Percentiles rank a stretch among this genome's conserved stretches.
phyloP scores from a whole-genome alignment of 2,797 vertebrate species.

The Dallia pectoralis region DNA sequence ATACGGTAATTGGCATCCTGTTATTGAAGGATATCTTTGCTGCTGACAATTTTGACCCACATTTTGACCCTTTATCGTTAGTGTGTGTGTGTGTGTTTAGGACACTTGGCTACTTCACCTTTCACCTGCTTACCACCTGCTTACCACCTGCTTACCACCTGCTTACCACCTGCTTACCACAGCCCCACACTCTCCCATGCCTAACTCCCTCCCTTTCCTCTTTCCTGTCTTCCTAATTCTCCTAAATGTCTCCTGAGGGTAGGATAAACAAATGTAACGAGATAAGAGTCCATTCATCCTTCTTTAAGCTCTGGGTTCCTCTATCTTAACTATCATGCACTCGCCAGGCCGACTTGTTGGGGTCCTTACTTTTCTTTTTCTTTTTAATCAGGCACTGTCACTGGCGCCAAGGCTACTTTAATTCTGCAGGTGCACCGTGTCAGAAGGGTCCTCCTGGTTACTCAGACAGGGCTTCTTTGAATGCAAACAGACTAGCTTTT shows the following conservation, averaged over 20 bases:
- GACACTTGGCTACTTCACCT: background rate
- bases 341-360: background rate
- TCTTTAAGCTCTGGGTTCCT: slow-evolving; percentile 40
- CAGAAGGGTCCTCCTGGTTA: background rate
- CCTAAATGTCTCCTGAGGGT: slow-evolving; percentile 40
- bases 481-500: background rate
- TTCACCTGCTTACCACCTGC: slow-evolving; percentile 4
- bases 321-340: background rate
- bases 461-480: background rate
- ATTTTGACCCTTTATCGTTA: too few species aligned
- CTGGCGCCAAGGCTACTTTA: background rate
- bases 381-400: background rate
- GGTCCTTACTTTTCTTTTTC: background rate
- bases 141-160: background rate
- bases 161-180: slow-evolving; percentile 1
- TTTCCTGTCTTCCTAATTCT: slow-evolving; percentile 62
- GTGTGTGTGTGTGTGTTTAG: background rate
- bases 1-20: too few species aligned
- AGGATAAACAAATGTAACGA: slow-evolving; percentile 52
- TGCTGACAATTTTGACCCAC: too few species aligned
- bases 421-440: background rate
- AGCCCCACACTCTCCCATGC: background rate
- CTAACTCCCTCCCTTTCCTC: slow-evolving; percentile 45
- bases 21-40: too few species aligned
- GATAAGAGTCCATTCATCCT: slow-evolving; percentile 50